Evolutionary conservation across 2,113 vertebrate genomes (phyloP), one percentile per base, ranked within the genome.

Genomic region (Fregata magnificens): DNA sequence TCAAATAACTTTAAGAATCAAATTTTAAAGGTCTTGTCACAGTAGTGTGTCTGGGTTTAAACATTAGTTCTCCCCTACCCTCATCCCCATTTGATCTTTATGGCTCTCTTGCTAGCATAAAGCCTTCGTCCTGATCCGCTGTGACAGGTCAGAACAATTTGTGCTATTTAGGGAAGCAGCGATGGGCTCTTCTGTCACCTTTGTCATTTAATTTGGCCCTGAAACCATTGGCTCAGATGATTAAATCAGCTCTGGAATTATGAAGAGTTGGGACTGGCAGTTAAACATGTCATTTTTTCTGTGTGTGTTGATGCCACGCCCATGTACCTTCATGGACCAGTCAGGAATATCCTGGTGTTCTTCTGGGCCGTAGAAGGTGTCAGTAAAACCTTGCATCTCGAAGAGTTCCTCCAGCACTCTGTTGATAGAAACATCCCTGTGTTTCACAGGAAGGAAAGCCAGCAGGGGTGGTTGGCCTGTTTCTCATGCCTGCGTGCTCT

Each of bases 141-240:
- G 42, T 93, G 95, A 93, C 92, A 94, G 77, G 56, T 91, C 70
- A 82, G 88, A 95, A 92, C 59, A 93, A 81, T 80, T 77, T 77
- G 53, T 85, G 61, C 66, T 95, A 69, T 95, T 96, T 87, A 93
- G n/a, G 55, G 84, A 92, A 90, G 56, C 28, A 59, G n/a, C 0
- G 0, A 56, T 49, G 55, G 28, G 38, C 16, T 29, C 38, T 78
- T 89, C 87, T 96, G 42, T 73, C 67, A 91, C 88, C 50, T 90
- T 90, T 93, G 85, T 89, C 17, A 77, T 92, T 91, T 94, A 82
- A 93, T 94, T 86, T 95, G 80, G 72, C 49, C 92, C 83, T 87
- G 70, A 95, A 97, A 70, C 70, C 88, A 78, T 58, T 95, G 93
- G 66, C 34, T 94, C 70, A 73, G 88, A 95, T 96, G 50, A 97